Evolutionary conservation across 2,888 invertebrate genomes (phyloP), one percentile per base, ranked within the genome.

Genomic region (Drosophila quinaria): DNA sequence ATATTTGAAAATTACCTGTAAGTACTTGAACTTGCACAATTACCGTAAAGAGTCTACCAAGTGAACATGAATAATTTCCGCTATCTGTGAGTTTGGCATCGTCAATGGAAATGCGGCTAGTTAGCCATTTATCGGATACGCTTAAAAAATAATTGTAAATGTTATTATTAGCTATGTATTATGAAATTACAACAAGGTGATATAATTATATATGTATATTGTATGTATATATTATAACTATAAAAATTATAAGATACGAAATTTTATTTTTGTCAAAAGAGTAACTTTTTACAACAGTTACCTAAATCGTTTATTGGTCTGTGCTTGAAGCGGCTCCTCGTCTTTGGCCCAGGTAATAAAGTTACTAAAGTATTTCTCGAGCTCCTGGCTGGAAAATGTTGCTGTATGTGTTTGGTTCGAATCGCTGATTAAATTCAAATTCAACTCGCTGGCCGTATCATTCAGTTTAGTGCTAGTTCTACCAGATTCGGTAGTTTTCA

Each of bases 1-100:
- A 6, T 5, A 13, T 6, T 13, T 15, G 2, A 8, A 47, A 17
- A 37, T 94, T 93, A 95, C 95, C 95, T 91, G 95, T 95, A 73
- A 95, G 92, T 62, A 95, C 95, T 87, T 95, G 95, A 62, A 95
- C 95, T 90, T 95, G 94, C 61, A 95, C 94, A 31, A 94, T 93
- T 15, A 94, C 94, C 86, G 94, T 95, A 54, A 95, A 95, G 81
- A 95, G 94, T 86, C 95, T 94, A 73, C 94, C 94, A 74, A 95
- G 93, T 56, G 94, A 93, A 90, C 95, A 95, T 31, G 94, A 94
- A 89, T 95, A 95, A 39, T 94, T 94, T 13, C 95, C 95, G 83
- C 94, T 95, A 90, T 95, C 95, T 66, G 94, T 94, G 89, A 95
- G 94, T 70, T 94, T 94, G 25, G 95, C 95, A 70, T 94, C 94